Evolutionary conservation across 2,113 vertebrate species (phyloP), one percentile per base, ranked within the genome.

Genomic region (Psilopsiagon aurifrons): DNA sequence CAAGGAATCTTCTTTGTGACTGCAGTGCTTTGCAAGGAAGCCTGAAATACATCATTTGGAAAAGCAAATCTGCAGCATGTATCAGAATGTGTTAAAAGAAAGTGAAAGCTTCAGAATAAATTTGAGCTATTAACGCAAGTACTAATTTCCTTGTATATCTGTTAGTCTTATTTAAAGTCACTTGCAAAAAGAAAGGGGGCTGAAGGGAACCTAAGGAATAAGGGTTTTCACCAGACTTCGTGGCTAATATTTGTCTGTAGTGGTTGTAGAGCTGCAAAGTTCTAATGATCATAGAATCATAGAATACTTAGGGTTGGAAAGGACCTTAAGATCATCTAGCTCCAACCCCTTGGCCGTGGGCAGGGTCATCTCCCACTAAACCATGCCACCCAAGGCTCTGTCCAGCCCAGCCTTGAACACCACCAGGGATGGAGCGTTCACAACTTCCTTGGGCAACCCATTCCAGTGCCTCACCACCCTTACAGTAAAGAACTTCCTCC

Each of bases 191-290:
- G n/a, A 37, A 19, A 52, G 19, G 27, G 27, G 28, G 13, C 29
- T 0, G 0, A 25, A 39, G 20, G 10, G 54, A 83, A 18, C 29
- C 11, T 31, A 11, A 31, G 44, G 70, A 55, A 25, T 31, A 37
- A 78, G 46, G 27, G 13, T 75, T 90, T 92, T 59, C 73, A 33
- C 18, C 52, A 76, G 75, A 7, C 52, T 55, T 39, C 17, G 6
- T 20, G 39, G 64, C 85, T 83, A 44, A 9, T 25, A 86, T 88
- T 79, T 86, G 29, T 57, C 92, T 89, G 47, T 39, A n/a, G n/a
- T n/a, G 60, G 52, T 57, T 70, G n/a, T 79, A 35, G 90, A 63
- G 81, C 46, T 57, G 49, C 78, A 49, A 29, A 85, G 90, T 94
- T 92, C 87, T 77, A 88, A 43, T 0, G 66, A n/a, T n/a, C 19